phyloP scores from a whole-genome alignment of 2,797 vertebrate genomes.

The Channa striata region DNA sequence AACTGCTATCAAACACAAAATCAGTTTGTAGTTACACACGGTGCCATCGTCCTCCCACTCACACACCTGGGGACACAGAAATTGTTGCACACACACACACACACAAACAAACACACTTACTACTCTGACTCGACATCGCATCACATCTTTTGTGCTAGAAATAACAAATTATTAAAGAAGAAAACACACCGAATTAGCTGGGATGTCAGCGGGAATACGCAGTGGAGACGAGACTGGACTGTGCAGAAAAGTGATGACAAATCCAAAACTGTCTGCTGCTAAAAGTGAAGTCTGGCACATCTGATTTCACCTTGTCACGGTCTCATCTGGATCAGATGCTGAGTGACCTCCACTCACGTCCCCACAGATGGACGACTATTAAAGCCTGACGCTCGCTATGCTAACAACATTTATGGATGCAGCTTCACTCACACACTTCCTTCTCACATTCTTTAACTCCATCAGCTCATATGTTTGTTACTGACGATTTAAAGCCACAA shows the following conservation, averaged over 20 bases:
- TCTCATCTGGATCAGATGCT: no score
- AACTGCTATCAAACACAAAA: conserved; percentile 49
- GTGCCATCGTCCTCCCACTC: conserved; percentile 33
- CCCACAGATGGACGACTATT: no score
- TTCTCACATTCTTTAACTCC: no score
- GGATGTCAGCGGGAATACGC: conserved; percentile 1
- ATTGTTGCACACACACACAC: conserved; percentile 17
- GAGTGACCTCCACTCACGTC: no score
- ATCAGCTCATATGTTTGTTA: no score
- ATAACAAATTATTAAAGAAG: conserved; percentile 28
- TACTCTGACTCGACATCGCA: neutral
- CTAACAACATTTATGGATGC: no score
- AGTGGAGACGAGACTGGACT: no score
- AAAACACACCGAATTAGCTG: conserved; percentile 28
- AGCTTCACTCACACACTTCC: no score
- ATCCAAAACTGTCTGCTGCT: neutral
- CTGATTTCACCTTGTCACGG: neutral
- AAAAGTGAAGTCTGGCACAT: neutral
- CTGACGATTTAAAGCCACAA: no score
- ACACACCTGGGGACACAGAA: conserved; percentile 26
- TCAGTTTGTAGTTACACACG: conserved; percentile 33
- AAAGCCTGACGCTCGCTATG: no score
- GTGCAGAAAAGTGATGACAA: no score
- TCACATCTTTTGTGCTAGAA: neutral
- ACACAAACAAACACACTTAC: conserved; percentile 1